phyloP scores from a whole-genome alignment of 2,888 invertebrate genomes.

The Drosophila mayaguana region DNA sequence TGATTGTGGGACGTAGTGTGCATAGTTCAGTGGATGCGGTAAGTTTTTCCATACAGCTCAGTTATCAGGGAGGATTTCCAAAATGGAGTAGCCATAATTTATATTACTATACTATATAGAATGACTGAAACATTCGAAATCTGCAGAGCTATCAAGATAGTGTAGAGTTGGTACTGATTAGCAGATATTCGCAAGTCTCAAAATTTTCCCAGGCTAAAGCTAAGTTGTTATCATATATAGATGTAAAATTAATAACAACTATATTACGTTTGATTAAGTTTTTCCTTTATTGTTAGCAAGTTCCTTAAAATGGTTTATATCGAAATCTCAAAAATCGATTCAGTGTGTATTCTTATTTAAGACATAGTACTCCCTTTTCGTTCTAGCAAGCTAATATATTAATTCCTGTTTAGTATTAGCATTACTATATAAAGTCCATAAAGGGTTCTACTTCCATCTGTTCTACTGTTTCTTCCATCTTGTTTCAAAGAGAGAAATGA shows the following conservation, averaged over 20 bases:
- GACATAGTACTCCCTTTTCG: too few relatives aligned
- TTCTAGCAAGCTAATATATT: neutral
- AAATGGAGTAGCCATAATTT: neutral
- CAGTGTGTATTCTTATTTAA: neutral
- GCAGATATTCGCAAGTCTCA: too few relatives aligned
- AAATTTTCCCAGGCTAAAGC: too few relatives aligned
- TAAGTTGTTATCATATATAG: neutral
- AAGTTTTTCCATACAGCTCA: conserved; percentile 51
- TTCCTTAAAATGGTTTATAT: neutral
- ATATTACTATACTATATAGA: neutral
- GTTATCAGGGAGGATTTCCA: neutral
- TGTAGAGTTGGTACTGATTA: too few relatives aligned
- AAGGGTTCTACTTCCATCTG: neutral
- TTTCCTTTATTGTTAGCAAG: neutral
- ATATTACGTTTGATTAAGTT: neutral
- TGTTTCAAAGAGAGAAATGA: neutral
- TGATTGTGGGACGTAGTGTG: conserved; percentile 84
- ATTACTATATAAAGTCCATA: too few relatives aligned
- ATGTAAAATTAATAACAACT: neutral
- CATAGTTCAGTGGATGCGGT: conserved; percentile 86
- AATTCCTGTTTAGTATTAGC: neutral
- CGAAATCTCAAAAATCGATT: neutral
- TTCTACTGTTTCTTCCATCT: too few relatives aligned
- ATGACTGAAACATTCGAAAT: too few relatives aligned
- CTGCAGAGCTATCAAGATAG: too few relatives aligned